Conservation (phyloP, 2,888 invertebrate species). For the Tenthredo amoena region DNA sequence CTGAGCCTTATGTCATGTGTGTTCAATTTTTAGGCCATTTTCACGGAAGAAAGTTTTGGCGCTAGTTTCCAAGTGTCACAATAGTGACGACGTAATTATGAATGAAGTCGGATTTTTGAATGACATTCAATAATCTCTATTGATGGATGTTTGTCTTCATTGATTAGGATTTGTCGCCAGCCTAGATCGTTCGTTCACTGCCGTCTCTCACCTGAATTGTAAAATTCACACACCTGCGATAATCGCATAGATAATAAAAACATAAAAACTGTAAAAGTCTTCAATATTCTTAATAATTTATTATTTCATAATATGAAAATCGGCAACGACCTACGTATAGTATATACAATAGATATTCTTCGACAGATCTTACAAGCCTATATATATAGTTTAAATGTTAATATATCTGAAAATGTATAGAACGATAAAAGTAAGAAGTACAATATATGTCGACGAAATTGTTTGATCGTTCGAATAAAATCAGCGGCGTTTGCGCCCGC, state of each 20-base stretch:
- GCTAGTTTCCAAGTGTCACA: not conserved
- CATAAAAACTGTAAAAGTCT: not conserved
- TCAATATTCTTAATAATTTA: not conserved
- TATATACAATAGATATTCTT: not conserved
- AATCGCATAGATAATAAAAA: not conserved
- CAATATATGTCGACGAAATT: slow-evolving; percentile 6
- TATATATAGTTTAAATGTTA: not conserved
- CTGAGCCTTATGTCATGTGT: not conserved
- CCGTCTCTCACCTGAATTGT: not conserved
- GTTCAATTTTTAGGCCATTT: not conserved
- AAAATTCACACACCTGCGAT: not conserved
- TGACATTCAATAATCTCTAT: not conserved
- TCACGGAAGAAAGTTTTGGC: not conserved
- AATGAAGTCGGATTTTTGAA: not conserved
- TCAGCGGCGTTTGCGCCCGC: not conserved
- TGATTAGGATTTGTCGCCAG: not conserved
- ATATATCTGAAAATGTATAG: not conserved
- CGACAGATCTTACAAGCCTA: not conserved
- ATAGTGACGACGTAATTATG: not conserved
- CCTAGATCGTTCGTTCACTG: not conserved
- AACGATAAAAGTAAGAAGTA: not conserved
- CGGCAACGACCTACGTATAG: not conserved
- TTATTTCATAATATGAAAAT: not conserved
- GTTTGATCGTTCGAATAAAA: slow-evolving; percentile 45
- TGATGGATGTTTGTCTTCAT: not conserved